These are phyloP conservation scores for Nephrocerus scutellatus DNA, from an alignment of 2,888 invertebrate genomes.

Conservation along the genomic window DNA sequence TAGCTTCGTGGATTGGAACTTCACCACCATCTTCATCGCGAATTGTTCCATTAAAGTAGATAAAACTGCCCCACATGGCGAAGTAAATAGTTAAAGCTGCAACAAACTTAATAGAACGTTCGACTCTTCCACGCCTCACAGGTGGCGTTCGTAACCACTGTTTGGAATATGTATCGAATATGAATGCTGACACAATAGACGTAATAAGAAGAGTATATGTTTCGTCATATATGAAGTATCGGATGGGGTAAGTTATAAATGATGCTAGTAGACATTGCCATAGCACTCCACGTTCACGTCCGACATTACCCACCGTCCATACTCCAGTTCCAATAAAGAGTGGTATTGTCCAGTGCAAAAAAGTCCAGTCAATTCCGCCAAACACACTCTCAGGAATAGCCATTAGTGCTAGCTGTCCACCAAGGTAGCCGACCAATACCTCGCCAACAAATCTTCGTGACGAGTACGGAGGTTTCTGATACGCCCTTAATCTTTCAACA, in stretches of 20 bases:
- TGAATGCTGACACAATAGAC: slow-evolving; percentile 58
- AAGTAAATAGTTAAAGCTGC: slow-evolving; percentile 62
- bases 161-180: slow-evolving; percentile 71
- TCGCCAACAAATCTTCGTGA: slow-evolving; percentile 69
- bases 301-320: slow-evolving; percentile 86
- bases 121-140: slow-evolving; percentile 45
- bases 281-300: slow-evolving; percentile 68
- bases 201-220: slow-evolving; percentile 63
- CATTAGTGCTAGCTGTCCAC: slow-evolving; percentile 66
- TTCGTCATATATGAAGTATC: slow-evolving; percentile 69
- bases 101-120: slow-evolving; percentile 55
- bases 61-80: slow-evolving; percentile 67
- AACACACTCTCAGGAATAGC: slow-evolving; percentile 72
- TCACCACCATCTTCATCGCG: slow-evolving; percentile 80
- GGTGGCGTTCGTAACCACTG: slow-evolving; percentile 66
- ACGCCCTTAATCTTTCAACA: slow-evolving; percentile 54
- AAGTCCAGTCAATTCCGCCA: slow-evolving; percentile 62
- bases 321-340: slow-evolving; percentile 70
- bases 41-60: slow-evolving; percentile 83
- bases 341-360: slow-evolving; percentile 67
- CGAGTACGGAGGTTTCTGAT: slow-evolving; percentile 76
- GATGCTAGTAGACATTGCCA: slow-evolving; percentile 65
- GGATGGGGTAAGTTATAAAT: slow-evolving; percentile 58
- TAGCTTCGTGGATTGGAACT: slow-evolving; percentile 78
- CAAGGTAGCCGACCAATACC: slow-evolving; percentile 70